Percentiles rank a stretch among this genome's conserved stretches.
Evolutionary conservation across 1,140 invertebrate genomes (phyloP).

Genomic region (Lerema accius): DNA sequence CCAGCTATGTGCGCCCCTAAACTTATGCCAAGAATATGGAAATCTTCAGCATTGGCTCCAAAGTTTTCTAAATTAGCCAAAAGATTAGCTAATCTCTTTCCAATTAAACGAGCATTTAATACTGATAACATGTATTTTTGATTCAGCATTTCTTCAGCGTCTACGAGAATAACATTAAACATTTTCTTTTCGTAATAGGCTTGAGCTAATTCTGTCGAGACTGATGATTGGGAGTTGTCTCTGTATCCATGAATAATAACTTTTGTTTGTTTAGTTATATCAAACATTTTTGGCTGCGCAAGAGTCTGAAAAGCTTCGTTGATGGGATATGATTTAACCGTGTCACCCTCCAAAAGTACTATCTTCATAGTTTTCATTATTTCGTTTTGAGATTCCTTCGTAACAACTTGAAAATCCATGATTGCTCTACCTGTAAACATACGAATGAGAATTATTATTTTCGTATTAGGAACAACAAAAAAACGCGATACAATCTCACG

Average conservation of each 20-base stretch:
- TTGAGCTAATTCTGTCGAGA: conserved; percentile 63
- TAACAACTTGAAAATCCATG: conserved; percentile 63
- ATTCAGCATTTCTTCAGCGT: conserved; percentile 71
- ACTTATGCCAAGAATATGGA: conserved; percentile 85
- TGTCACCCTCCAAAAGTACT: conserved; percentile 52
- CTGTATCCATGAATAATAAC: conserved; percentile 74
- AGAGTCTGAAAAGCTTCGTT: conserved; percentile 60
- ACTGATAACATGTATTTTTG: conserved; percentile 69
- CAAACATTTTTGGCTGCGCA: conserved; percentile 57
- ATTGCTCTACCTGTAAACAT: conserved; percentile 68
- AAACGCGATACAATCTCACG: no score
- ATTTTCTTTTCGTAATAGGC: conserved; percentile 70
- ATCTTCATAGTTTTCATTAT: conserved; percentile 73
- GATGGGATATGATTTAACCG: conserved; percentile 55
- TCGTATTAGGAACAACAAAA: no score
- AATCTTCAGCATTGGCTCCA: conserved; percentile 73
- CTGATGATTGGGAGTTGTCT: conserved; percentile 66
- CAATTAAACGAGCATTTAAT: conserved; percentile 73
- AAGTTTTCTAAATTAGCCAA: conserved; percentile 80
- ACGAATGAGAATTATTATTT: neutral
- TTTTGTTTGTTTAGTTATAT: conserved; percentile 75
- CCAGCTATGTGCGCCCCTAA: conserved; percentile 85
- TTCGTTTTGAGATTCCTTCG: conserved; percentile 57
- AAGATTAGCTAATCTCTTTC: conserved; percentile 77
- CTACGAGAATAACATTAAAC: conserved; percentile 72